Evolutionary conservation across 2,113 vertebrate genomes (phyloP), one percentile per base, ranked within the genome.

Genomic region (Empidonax alnorum): DNA sequence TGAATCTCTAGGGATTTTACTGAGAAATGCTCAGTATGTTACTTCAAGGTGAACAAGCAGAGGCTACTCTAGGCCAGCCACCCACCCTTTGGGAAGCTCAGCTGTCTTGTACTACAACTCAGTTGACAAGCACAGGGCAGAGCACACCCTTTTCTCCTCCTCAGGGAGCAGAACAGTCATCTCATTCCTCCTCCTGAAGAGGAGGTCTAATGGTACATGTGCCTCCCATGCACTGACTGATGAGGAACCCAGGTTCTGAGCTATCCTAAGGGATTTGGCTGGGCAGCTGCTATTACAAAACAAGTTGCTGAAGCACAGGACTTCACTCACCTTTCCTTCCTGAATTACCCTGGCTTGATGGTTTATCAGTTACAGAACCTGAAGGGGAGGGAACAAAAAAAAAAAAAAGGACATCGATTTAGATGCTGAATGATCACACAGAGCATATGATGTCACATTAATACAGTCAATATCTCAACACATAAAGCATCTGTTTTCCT

Each of bases 251-350:
- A 17, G 20, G 14, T 72, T 86, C 44, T 68, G 73, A 68, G 18
- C 37, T 87, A 28, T 47, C 24, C 56, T 46, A 87, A 81, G 8
- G 19, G 42, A 56, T 50, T 56, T 82, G 50, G 76, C n/a, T 79
- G 19, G 55, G 53, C 62, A 93, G 55, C 53, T 76, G 44, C 68
- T 82, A 24, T 49, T 63, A 81, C 37, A 93, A 21, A 90, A 96
- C 85, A 83, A 92, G 88, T 56, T 68, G 80, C 37, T 69, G 46
- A 96, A 97, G 93, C 98, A 77, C 92, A 96, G 98, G 98, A 98
- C 98, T 98, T 96, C 96, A 98, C 99, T 99, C 99, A 99, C 99
- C 99, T 99, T 99, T 99, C 98, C 98, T 98, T 89, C 99, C 99
- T 1, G 99, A 98, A 97, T 98, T 99, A 93, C 98, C 98, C 87